phyloP scores from a whole-genome alignment of 1,140 invertebrate genomes.

The Drosophila virilis region DNA sequence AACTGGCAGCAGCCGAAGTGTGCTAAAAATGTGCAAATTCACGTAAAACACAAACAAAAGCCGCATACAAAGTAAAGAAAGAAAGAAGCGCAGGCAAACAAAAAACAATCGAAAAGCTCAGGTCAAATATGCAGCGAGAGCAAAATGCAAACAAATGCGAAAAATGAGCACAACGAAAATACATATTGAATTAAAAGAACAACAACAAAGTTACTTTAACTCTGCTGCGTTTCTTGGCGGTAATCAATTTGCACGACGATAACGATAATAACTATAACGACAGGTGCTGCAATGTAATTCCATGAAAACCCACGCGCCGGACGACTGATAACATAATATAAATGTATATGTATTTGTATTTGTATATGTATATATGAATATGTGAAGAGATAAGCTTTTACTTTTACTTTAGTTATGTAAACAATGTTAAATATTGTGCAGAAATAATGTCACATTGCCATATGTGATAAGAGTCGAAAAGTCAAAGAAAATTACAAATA shows the following conservation, averaged over 20 bases:
- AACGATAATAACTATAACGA: slow-evolving; percentile 18
- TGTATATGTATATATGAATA: neutral
- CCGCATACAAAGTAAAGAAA: slow-evolving; percentile 38
- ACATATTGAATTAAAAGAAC: slow-evolving; percentile 1
- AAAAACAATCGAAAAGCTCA: slow-evolving; percentile 42
- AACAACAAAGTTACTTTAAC: neutral
- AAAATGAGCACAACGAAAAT: slow-evolving; percentile 31
- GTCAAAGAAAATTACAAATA: neutral
- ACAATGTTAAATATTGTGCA: slow-evolving; percentile 10
- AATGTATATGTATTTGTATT: neutral
- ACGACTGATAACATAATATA: slow-evolving; percentile 14
- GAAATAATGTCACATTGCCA: neutral
- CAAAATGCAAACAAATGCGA: slow-evolving; percentile 27
- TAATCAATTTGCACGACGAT: neutral
- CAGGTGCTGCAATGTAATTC: slow-evolving; percentile 32
- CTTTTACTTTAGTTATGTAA: slow-evolving; percentile 16
- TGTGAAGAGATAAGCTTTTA: slow-evolving; percentile 18
- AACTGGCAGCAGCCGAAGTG: slow-evolving; percentile 25
- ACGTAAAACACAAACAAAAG: slow-evolving; percentile 31
- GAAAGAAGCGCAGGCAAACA: slow-evolving; percentile 2
- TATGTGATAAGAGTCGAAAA: slow-evolving; percentile 2
- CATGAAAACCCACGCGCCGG: slow-evolving; percentile 20
- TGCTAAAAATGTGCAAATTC: slow-evolving; percentile 50
- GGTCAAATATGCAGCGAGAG: slow-evolving; percentile 43
- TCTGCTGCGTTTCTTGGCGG: neutral